These are phyloP conservation scores for Thalassophryne amazonica DNA, from an alignment of 2,797 vertebrate genomes.

Conservation along the genomic window DNA sequence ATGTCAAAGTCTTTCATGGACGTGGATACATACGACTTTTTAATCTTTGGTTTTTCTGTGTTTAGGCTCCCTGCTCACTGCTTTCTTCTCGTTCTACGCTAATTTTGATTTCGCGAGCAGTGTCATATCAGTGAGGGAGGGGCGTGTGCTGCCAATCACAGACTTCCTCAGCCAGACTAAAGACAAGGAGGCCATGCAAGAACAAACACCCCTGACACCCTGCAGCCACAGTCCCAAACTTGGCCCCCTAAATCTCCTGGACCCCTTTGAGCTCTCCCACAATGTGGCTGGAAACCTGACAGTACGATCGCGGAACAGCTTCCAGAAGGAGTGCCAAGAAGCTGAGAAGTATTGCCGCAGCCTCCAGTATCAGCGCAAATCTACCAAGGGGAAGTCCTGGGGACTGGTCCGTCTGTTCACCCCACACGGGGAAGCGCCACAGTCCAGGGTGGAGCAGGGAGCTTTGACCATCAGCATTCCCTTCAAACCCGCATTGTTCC, in stretches of 20 bases:
- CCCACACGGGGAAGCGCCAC: slow-evolving; percentile 41
- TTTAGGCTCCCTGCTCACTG: slow-evolving; percentile 82
- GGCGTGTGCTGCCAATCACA: slow-evolving; percentile 68
- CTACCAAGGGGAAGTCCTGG: slow-evolving; percentile 84
- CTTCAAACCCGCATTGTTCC: slow-evolving; percentile 62
- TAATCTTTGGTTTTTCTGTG: neutral
- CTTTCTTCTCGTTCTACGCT: slow-evolving; percentile 85
- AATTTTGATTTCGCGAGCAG: slow-evolving; percentile 80
- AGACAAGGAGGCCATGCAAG: slow-evolving; percentile 15
- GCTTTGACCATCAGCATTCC: slow-evolving; percentile 63
- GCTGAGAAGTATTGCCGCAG: slow-evolving; percentile 89
- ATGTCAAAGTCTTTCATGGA: too few species aligned
- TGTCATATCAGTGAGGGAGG: slow-evolving; percentile 81
- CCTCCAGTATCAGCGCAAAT: slow-evolving; percentile 84
- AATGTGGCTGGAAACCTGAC: slow-evolving; percentile 90
- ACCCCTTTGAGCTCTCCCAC: slow-evolving; percentile 91
- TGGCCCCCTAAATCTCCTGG: slow-evolving; percentile 85
- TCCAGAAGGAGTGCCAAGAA: slow-evolving; percentile 78
- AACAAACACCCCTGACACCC: slow-evolving; percentile 25
- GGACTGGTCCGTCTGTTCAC: slow-evolving; percentile 86
- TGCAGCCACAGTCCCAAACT: slow-evolving; percentile 48
- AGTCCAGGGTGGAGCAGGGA: slow-evolving; percentile 19
- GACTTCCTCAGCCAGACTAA: slow-evolving; percentile 55
- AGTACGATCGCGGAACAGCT: slow-evolving; percentile 73
- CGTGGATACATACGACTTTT: too few species aligned